These are phyloP conservation scores for Cydia splendana DNA, from an alignment of 1,140 invertebrate species.

Conservation along the genomic window DNA sequence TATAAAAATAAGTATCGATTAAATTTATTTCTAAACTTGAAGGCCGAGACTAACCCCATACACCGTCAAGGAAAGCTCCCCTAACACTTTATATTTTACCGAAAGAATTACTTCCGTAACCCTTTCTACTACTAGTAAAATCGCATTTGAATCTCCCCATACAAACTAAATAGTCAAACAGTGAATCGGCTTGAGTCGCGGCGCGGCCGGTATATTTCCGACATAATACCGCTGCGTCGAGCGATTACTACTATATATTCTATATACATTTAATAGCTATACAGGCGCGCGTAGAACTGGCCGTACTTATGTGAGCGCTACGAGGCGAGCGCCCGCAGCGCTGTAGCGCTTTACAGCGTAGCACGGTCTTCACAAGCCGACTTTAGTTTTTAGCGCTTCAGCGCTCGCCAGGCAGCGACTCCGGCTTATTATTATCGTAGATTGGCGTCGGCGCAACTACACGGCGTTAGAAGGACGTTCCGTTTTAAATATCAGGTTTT, in stretches of 20 bases:
- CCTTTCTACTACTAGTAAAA: slow-evolving; percentile 69
- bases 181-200: slow-evolving; percentile 73
- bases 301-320: slow-evolving; percentile 79
- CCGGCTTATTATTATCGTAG: slow-evolving; percentile 80
- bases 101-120: slow-evolving; percentile 66
- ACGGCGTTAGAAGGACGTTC: slow-evolving; percentile 80
- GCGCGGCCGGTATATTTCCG: slow-evolving; percentile 78
- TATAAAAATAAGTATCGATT: slow-evolving; percentile 35
- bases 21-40: slow-evolving; percentile 53
- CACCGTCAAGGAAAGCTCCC: slow-evolving; percentile 69
- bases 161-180: slow-evolving; percentile 77
- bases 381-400: slow-evolving; percentile 57
- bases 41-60: slow-evolving; percentile 59
- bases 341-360: slow-evolving; percentile 59
- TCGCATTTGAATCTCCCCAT: slow-evolving; percentile 75
- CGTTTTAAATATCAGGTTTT: slow-evolving; percentile 81
- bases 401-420: slow-evolving; percentile 56
- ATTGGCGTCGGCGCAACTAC: slow-evolving; percentile 80
- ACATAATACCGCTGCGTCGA: slow-evolving; percentile 80
- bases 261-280: slow-evolving; percentile 81
- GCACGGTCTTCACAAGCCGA: slow-evolving; percentile 46
- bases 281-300: slow-evolving; percentile 80
- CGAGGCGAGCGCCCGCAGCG: slow-evolving; percentile 53
- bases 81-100: slow-evolving; percentile 70
- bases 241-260: slow-evolving; percentile 81